Evolutionary conservation across 2,888 invertebrate species (phyloP).

Genomic region (Macrophya annulata): DNA sequence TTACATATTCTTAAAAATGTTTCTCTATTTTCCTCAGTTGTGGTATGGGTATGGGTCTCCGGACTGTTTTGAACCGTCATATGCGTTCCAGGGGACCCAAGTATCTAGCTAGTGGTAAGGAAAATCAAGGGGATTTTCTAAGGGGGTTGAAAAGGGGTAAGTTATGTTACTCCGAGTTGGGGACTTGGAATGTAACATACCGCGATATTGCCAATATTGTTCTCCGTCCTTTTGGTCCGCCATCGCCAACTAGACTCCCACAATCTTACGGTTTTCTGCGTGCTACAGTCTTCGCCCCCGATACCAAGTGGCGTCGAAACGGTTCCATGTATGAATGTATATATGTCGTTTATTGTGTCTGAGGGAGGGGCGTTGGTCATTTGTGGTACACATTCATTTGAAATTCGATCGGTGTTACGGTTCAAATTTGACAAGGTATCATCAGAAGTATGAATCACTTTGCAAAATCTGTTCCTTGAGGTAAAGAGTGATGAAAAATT

Average conservation of each 20-base stretch:
- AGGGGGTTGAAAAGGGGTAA: conserved; percentile 20
- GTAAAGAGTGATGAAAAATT: conserved; percentile 47
- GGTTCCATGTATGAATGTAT: conserved; percentile 35
- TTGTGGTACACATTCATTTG: not conserved
- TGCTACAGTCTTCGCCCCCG: not conserved
- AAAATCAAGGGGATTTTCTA: conserved; percentile 28
- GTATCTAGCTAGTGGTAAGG: conserved; percentile 22
- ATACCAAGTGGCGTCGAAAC: not conserved
- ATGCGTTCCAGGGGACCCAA: conserved; percentile 32
- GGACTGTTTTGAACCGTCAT: conserved; percentile 41
- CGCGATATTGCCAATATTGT: conserved; percentile 55
- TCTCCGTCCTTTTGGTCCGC: conserved; percentile 7
- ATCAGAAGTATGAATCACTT: conserved; percentile 9
- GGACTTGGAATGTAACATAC: conserved; percentile 47
- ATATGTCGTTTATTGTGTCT: not conserved
- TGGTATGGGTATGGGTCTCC: not conserved
- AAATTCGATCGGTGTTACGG: not conserved
- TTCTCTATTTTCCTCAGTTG: conserved; percentile 18
- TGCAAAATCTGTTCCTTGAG: conserved; percentile 27
- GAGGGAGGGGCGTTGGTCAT: not conserved
- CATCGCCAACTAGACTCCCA: not conserved
- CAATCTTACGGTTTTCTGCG: conserved; percentile 22
- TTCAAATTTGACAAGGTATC: conserved; percentile 6
- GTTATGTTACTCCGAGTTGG: conserved; percentile 29
- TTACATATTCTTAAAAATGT: conserved; percentile 46